Conservation (phyloP, 2,888 invertebrate genomes). For the Cancer borealis region DNA sequence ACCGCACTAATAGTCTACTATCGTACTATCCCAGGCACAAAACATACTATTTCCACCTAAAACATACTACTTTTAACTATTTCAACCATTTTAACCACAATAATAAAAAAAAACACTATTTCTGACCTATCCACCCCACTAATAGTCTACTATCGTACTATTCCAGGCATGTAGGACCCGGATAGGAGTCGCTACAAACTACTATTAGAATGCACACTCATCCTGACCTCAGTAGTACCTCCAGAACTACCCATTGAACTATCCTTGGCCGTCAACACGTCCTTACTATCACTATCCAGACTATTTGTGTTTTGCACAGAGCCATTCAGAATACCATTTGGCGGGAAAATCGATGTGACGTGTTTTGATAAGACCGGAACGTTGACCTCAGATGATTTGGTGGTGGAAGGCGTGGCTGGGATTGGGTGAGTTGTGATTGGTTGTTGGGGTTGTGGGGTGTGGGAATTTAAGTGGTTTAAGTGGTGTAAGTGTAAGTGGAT, state of each 20-base stretch:
- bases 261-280: constrained; percentile 98
- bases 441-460: neutral
- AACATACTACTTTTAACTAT: too few species aligned
- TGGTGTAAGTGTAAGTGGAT: too few species aligned
- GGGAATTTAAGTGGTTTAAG: too few species aligned
- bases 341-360: constrained; percentile 99
- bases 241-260: constrained; percentile 99
- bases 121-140: too few species aligned
- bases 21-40: constrained; percentile 82
- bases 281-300: constrained; percentile 95
- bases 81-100: too few species aligned
- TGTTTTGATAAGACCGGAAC: constrained; percentile 99
- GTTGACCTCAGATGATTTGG: constrained; percentile 97
- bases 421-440: constrained; percentile 79
- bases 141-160: too few species aligned
- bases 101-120: too few species aligned
- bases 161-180: constrained; percentile 89
- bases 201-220: constrained; percentile 98
- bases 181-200: constrained; percentile 96
- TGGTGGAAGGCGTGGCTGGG: constrained; percentile 96
- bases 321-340: constrained; percentile 98
- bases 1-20: too few species aligned
- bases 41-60: too few species aligned
- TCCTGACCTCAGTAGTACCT: constrained; percentile 98
- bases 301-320: constrained; percentile 98